Conservation (phyloP, 2,113 vertebrate species). For the Perca schrenkii region DNA sequence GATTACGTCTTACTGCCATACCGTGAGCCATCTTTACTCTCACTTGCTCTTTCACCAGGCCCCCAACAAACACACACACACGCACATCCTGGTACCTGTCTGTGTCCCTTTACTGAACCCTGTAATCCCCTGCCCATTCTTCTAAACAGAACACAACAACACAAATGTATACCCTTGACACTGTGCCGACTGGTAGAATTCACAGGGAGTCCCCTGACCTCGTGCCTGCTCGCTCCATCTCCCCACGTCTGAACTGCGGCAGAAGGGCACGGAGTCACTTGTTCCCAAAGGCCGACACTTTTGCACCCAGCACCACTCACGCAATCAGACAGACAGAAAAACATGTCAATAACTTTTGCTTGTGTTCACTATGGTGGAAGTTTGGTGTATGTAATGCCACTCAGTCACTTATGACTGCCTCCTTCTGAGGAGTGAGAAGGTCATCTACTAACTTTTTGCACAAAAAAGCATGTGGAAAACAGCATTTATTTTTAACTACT, state of each 20-base stretch:
- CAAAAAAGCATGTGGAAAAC: neutral
- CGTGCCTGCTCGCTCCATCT: slow-evolving; percentile 25
- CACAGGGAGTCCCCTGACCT: slow-evolving; percentile 51
- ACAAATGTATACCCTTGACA: slow-evolving; percentile 31
- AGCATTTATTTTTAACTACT: neutral
- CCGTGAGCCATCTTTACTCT: slow-evolving; percentile 38
- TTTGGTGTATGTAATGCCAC: slow-evolving; percentile 29
- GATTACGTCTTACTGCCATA: slow-evolving; percentile 22
- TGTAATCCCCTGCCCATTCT: slow-evolving; percentile 35
- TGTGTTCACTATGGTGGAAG: slow-evolving; percentile 1
- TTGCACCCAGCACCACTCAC: slow-evolving; percentile 13
- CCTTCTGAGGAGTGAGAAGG: neutral
- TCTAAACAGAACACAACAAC: slow-evolving; percentile 38
- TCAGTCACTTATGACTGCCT: slow-evolving; percentile 16
- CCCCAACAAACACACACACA: neutral
- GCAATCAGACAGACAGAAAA: neutral
- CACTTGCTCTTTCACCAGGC: slow-evolving; percentile 33
- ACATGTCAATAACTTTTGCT: slow-evolving; percentile 13
- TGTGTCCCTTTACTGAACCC: slow-evolving; percentile 44
- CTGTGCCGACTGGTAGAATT: slow-evolving; percentile 47
- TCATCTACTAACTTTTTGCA: neutral
- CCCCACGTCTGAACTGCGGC: slow-evolving; percentile 41
- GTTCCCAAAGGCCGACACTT: slow-evolving; percentile 26
- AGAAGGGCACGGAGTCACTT: slow-evolving; percentile 47
- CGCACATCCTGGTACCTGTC: neutral